Evolutionary conservation across 2,797 vertebrate species (phyloP), one percentile per base, ranked within the genome.

Genomic region (Hozukius guyotensis): DNA sequence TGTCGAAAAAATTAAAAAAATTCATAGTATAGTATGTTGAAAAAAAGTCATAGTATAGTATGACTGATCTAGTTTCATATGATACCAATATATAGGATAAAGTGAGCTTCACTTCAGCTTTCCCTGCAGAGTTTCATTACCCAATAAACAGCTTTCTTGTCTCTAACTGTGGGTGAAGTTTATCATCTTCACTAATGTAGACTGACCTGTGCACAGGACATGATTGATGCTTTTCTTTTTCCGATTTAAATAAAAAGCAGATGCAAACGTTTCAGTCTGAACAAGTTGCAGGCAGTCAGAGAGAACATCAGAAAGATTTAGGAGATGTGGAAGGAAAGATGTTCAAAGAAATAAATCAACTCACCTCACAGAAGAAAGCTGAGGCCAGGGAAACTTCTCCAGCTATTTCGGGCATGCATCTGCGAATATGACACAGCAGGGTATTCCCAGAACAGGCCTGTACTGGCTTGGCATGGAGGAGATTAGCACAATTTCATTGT

Each of bases 151-250:
- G 42, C 11, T 74, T 38, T 63, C 14, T 31, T 52, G 2, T 4
- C 56, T 73, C 11, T 31, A n/a, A 66, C 22, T 3, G 25, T 13
- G 31, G 8, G 16, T 46, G 36, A 24, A 70, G 61, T 81, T 42
- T 42, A 42, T 42, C 14, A 42, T 42, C 38, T 42, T 42, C 6
- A 42, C 6, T 42, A 7, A 42, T 42, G 38, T 42, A 16, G 38
- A 42, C 38, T 42, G 38, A 46, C 6, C 8, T 7, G 25, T 16
- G 14, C 8, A 7, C 3, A 12, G 31, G 7, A 64, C 0, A 42
- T 63, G 32, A 86, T 60, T 68, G 46, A 86, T 75, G 29, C 8
- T 46, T 75, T 53, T 76, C 56, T 57, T n/a, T 74, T 87, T 75
- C 60, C 7, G 4, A 6, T 82, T 34, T 8, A 60, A 83, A 84